These are phyloP conservation scores for Allophyes oxyacanthae DNA, from an alignment of 2,888 invertebrate genomes.

Conservation along the genomic window DNA sequence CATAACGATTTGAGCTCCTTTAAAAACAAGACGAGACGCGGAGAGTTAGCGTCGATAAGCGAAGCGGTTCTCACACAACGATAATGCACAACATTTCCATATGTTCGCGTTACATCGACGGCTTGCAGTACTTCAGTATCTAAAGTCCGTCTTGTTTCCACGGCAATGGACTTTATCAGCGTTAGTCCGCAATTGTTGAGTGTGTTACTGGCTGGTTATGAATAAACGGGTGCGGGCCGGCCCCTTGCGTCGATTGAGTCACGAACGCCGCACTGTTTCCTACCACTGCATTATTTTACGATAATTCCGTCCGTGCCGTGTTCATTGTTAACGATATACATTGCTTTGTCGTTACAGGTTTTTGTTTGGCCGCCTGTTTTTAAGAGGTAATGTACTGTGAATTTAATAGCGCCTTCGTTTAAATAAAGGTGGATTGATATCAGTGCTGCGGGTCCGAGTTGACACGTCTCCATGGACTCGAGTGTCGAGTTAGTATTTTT, in stretches of 20 bases:
- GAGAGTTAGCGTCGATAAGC: conserved; percentile 46
- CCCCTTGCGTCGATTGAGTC: conserved; percentile 78
- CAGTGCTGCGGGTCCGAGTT: conserved; percentile 25
- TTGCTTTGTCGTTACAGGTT: conserved; percentile 54
- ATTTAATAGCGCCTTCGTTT: conserved; percentile 15
- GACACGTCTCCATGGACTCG: conserved; percentile 49
- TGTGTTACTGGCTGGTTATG: conserved; percentile 50
- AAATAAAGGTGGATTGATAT: conserved; percentile 17
- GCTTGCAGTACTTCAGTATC: conserved; percentile 10
- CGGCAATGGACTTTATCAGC: conserved; percentile 56
- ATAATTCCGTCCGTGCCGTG: conserved; percentile 57
- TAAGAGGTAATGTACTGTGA: conserved; percentile 38
- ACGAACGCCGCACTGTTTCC: conserved; percentile 72
- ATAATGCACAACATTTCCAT: conserved; percentile 23
- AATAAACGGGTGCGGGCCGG: conserved; percentile 69
- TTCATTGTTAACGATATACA: conserved; percentile 61
- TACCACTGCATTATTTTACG: conserved; percentile 67
- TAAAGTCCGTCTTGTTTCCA: conserved; percentile 37
- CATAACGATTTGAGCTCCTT: conserved; percentile 31
- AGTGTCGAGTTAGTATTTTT: conserved; percentile 40
- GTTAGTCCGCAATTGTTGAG: conserved; percentile 44
- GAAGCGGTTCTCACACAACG: conserved; percentile 6
- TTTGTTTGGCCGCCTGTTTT: conserved; percentile 6
- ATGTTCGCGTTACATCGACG: conserved; percentile 41
- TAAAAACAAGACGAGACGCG: conserved; percentile 28